Base-by-base conservation (phyloP, 2,113 vertebrate genomes). In the Alligator mississippiensis region DNA sequence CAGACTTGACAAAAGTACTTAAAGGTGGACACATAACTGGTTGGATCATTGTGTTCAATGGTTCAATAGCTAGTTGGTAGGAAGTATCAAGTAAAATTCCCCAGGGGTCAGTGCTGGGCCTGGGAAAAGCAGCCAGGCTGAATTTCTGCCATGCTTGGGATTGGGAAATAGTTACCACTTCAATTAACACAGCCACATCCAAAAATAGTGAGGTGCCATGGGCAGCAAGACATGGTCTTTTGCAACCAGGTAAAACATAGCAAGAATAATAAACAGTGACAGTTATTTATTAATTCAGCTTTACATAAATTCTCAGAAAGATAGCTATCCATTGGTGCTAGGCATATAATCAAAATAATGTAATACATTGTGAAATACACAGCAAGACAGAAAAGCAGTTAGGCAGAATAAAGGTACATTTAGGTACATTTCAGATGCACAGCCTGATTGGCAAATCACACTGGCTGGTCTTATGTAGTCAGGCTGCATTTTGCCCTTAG, bases 381-480 rank as follows among this genome's bases (percentile, higher is more conserved):
- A 19, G n/a, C 3, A 17, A 54, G 60, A 66, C 22, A 16, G 57
- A 79, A 79, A 81, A 79, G 38, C 4, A 59, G 6, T 47, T 77
- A n/a, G 27, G 21, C 6, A 12, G 58, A 5, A 1, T 17, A 34
- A 61, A 12, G 6, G 77, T 72, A 62, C 4, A n/a, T 74, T 25
- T 75, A 47, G 78, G 4, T 4, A 10, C n/a, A 10, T 10, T 21
- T 15, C 24, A 82, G 17, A 58, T 47, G 47, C 47, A 12, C 34
- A 66, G 38, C 30, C 63, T 74, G 11, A 22, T 30, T 27, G 6
- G 8, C 58, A 66, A 62, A 2, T 1, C 0, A 0, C 4, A 22
- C 77, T 10, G 58, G 24, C 3, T 85, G 3, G 9, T 27, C 66
- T 54, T 61, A n/a, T 4, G 6, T 18, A 38, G 22, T 70, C 66